Evolutionary conservation across 2,113 vertebrate genomes (phyloP).

Genomic region (Takifugu flavidus): DNA sequence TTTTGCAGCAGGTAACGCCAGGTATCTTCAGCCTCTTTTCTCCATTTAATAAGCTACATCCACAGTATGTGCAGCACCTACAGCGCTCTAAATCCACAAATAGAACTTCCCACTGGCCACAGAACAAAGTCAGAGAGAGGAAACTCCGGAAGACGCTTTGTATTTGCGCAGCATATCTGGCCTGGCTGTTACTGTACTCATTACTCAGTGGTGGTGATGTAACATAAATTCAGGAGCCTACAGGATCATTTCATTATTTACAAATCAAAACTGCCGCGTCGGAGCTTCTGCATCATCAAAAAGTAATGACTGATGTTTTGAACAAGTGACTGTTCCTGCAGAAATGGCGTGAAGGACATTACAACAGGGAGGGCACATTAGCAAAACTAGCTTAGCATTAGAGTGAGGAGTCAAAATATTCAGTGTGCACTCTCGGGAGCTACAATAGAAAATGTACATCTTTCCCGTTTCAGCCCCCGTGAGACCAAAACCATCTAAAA

Average conservation of each 20-base stretch:
- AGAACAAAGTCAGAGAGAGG: background rate
- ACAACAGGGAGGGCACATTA: background rate
- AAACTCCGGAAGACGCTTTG: background rate
- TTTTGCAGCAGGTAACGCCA: slow-evolving; percentile 4
- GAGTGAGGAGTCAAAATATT: slow-evolving; percentile 10
- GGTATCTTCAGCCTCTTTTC: slow-evolving; percentile 4
- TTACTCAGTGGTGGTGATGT: slow-evolving; percentile 1
- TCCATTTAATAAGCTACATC: slow-evolving; percentile 8
- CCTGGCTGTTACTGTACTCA: background rate
- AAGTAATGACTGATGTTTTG: background rate
- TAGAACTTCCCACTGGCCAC: background rate
- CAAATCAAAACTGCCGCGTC: background rate
- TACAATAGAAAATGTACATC: too few relatives aligned
- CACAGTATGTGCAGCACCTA: background rate
- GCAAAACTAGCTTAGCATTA: too few relatives aligned
- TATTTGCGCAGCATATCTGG: background rate
- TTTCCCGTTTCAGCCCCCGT: too few relatives aligned
- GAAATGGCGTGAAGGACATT: background rate
- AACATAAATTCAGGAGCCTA: background rate
- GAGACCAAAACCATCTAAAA: slow-evolving; percentile 18
- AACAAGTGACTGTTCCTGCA: background rate
- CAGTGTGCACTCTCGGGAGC: too few relatives aligned
- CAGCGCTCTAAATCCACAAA: slow-evolving; percentile 3
- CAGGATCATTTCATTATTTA: background rate
- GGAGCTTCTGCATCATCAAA: background rate